Conservation (phyloP, 2,888 invertebrate species). For the Leuctra nigra region DNA sequence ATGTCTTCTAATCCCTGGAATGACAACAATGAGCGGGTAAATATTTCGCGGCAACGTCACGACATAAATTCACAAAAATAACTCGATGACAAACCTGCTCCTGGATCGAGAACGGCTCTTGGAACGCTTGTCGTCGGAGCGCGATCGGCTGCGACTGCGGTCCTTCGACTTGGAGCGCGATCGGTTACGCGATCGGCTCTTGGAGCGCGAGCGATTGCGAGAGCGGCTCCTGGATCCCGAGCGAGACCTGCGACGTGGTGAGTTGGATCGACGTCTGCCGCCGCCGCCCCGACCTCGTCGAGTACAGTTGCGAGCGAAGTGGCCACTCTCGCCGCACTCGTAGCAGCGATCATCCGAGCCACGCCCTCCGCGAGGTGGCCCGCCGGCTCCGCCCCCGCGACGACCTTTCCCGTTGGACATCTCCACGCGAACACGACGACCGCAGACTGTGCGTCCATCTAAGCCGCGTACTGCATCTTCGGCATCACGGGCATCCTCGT, state of each 20-base stretch:
- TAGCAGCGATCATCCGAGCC: constrained; percentile 34
- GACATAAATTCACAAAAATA: neutral
- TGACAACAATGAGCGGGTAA: neutral
- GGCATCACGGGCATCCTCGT: constrained; percentile 44
- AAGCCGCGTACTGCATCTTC: constrained; percentile 41
- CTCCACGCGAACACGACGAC: constrained; percentile 43
- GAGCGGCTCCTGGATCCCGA: constrained; percentile 10
- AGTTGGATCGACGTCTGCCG: constrained; percentile 5
- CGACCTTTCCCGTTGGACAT: constrained; percentile 39
- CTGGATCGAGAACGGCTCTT: constrained; percentile 8
- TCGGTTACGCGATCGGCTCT: constrained; percentile 5
- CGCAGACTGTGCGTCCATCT: constrained; percentile 40
- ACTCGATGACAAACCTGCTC: neutral
- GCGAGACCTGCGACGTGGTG: neutral
- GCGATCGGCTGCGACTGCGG: neutral
- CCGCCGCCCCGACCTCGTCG: constrained; percentile 7
- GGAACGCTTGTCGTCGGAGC: neutral
- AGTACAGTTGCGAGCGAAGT: constrained; percentile 17
- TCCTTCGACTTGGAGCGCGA: constrained; percentile 2
- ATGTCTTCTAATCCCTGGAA: constrained; percentile 11
- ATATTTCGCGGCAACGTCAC: neutral
- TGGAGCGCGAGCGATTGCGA: constrained; percentile 13
- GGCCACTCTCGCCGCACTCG: constrained; percentile 19
- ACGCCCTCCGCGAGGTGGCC: constrained; percentile 19
- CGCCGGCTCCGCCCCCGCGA: constrained; percentile 28